Base-by-base conservation (phyloP, 2,113 vertebrate species). In the Grammomys dolichurus region DNA sequence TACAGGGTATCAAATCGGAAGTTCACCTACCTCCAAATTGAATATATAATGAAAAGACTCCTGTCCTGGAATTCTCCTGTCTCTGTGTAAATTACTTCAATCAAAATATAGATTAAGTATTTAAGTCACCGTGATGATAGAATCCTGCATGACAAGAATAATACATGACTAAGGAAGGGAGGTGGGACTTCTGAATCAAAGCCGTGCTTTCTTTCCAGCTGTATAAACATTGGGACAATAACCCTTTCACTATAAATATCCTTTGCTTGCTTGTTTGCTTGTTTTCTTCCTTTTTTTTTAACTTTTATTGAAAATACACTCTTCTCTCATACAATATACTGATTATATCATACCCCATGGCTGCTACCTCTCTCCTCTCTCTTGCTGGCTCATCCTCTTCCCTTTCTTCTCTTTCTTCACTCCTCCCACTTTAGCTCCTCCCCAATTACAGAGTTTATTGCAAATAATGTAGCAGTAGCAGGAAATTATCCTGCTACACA, bases 41-140 rank as follows among this genome's bases (percentile, higher is more conserved):
- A 94, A 91, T 93, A 26, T 94, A 67, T 78, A 94, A 89, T 77
- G 70, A 67, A 81, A 95, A 63, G 10, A 36, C 14, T 90, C 24
- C 10, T 19, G 7, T 94, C 67, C 10, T 81, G 8, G 20, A 31
- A 48, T 81, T n/a, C 48, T 56, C 26, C 6, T 81, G 6, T 24
- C 36, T 75, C 76, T 76, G 56, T 73, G 86, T 81, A 77, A 92
- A 89, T 89, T n/a, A 58, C 7, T 76, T 87, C 33, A 70, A 58
- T 43, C 33, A 80, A 63, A 87, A 87, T 19, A 80, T 78, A 91
- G 36, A 84, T 87, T 96, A 90, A 91, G 63, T 11, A 14, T 84
- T 60, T 89, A 80, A 87, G 51, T 46, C 43, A 58, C 77, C 80
- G n/a, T 91, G 65, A 75, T 72, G 46, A n/a, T 8, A 93, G 31